Conservation (phyloP, 2,888 invertebrate genomes). For the Athripsodes cinereus region DNA sequence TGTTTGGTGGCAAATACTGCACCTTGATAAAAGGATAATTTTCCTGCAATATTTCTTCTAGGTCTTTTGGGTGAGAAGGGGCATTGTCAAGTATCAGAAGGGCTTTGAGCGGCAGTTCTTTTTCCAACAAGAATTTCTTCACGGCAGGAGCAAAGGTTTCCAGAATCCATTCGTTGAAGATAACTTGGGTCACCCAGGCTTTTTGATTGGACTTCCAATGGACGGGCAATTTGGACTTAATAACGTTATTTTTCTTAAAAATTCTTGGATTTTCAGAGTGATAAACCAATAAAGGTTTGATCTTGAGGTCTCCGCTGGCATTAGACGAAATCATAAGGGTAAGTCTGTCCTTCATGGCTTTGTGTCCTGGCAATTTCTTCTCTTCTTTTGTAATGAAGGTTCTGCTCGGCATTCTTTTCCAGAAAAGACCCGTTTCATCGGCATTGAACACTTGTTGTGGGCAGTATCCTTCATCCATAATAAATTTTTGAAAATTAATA, state of each 20-base stretch:
- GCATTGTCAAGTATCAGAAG: no score
- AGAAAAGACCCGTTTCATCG: conserved; percentile 15
- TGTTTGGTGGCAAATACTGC: no score
- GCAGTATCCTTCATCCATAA: conserved; percentile 22
- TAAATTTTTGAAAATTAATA: conserved; percentile 18
- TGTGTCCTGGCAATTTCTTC: conserved; percentile 30
- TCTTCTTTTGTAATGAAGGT: conserved; percentile 28
- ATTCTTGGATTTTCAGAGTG: conserved; percentile 27
- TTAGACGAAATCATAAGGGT: conserved; percentile 29
- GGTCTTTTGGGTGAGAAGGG: no score
- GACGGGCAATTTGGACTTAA: conserved; percentile 19
- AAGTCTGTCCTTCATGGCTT: conserved; percentile 30
- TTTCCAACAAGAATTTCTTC: no score
- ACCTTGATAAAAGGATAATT: conserved; percentile 22
- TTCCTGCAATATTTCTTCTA: conserved; percentile 21
- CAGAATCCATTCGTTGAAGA: conserved; percentile 24
- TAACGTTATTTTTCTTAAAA: conserved; percentile 19
- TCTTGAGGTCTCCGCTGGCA: conserved; percentile 30
- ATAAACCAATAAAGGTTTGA: conserved; percentile 30
- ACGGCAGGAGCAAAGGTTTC: no score
- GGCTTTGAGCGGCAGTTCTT: no score
- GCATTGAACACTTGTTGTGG: conserved; percentile 22
- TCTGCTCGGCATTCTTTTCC: conserved; percentile 14
- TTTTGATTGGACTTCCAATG: conserved; percentile 21
- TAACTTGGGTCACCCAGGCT: conserved; percentile 22